Evolutionary conservation across 2,113 vertebrate genomes (phyloP).

Genomic region (Anguilla japonica): DNA sequence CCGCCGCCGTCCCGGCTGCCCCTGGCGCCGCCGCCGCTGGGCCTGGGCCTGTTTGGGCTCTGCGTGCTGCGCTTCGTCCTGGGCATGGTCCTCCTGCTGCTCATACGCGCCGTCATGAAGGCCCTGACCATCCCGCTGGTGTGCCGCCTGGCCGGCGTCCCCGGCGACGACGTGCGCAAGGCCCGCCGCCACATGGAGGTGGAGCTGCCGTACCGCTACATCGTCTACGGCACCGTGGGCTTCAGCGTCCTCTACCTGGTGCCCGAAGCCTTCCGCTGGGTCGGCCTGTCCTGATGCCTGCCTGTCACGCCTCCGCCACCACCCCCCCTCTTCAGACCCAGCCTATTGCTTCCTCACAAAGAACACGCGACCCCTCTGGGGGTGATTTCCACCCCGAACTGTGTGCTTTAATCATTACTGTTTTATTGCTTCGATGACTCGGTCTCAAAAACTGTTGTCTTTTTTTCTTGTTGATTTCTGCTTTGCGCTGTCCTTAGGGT

Average conservation of each 20-base stretch:
- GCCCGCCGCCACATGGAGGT: conserved; percentile 91
- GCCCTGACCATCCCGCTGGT: conserved; percentile 83
- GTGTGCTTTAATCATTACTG: conserved; percentile 10
- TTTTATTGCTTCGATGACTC: conserved; percentile 5
- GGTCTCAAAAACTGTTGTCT: not conserved
- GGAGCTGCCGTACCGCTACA: conserved; percentile 93
- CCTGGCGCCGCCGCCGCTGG: conserved; percentile 64
- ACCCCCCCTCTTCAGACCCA: not conserved
- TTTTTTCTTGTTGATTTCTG: not conserved
- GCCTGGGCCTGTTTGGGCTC: conserved; percentile 62
- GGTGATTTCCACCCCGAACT: not conserved
- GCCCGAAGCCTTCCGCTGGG: conserved; percentile 76
- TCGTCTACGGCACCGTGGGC: conserved; percentile 85
- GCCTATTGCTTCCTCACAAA: not conserved
- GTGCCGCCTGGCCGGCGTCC: conserved; percentile 74
- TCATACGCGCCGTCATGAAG: conserved; percentile 80
- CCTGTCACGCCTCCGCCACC: not conserved
- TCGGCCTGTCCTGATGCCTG: conserved; percentile 73
- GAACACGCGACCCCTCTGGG: conserved; percentile 5
- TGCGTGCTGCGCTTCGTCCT: conserved; percentile 72
- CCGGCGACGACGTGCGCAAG: conserved; percentile 70
- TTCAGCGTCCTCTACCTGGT: conserved; percentile 83
- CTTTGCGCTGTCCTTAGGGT: not conserved
- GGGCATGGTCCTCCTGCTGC: conserved; percentile 78
- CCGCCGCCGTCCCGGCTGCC: conserved; percentile 70